Conservation (phyloP, 2,797 vertebrate species). For the Sandelia bainsii region DNA sequence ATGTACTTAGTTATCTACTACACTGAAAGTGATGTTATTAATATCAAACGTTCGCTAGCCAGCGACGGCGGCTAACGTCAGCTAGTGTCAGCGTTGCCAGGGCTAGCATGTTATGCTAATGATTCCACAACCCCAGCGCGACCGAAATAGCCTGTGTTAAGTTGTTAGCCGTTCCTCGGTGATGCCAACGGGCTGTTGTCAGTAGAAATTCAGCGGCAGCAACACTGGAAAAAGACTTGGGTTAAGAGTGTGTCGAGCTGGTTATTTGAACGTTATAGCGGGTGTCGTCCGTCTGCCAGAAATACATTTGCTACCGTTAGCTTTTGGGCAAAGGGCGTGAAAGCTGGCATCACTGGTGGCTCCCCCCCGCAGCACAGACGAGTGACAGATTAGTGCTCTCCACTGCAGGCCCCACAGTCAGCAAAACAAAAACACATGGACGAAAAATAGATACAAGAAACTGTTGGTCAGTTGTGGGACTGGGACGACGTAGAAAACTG, state of each 20-base stretch:
- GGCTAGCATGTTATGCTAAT: conserved; percentile 78
- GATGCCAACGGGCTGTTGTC: conserved; percentile 39
- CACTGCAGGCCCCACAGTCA: conserved; percentile 29
- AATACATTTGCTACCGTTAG: conserved; percentile 63
- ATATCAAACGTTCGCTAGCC: conserved; percentile 71
- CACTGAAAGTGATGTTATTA: conserved; percentile 74
- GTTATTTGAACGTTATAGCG: neutral
- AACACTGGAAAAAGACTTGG: neutral
- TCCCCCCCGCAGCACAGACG: conserved; percentile 42
- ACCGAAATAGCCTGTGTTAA: conserved; percentile 23
- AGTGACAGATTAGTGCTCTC: conserved; percentile 25
- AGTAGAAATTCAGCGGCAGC: conserved; percentile 7
- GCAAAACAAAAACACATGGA: conserved; percentile 66
- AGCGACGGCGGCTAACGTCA: conserved; percentile 63
- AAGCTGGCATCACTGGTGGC: conserved; percentile 56
- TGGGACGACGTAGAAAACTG: neutral
- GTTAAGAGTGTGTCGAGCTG: neutral
- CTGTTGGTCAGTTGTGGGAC: neutral
- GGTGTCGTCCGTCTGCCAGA: conserved; percentile 33
- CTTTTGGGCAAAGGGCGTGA: conserved; percentile 76
- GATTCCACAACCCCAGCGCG: conserved; percentile 16
- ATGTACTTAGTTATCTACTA: conserved; percentile 34
- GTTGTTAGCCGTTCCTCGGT: conserved; percentile 25
- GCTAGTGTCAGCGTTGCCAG: conserved; percentile 59
- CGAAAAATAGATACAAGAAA: neutral